Conservation (phyloP, 1,140 invertebrate genomes). For the Drosophila funebris region DNA sequence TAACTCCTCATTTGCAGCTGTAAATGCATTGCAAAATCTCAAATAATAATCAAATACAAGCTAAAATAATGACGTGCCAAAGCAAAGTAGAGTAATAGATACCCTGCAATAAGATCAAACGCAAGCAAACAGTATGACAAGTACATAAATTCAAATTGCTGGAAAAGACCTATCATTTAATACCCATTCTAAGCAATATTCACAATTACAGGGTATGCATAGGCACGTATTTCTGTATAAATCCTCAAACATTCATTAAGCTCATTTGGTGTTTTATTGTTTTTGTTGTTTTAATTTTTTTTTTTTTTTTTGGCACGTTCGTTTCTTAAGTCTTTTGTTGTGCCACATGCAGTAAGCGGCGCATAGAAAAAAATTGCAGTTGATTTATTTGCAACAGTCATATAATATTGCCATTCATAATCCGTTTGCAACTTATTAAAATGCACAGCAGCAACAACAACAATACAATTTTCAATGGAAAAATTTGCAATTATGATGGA, state of each 20-base stretch:
- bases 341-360: constrained; percentile 4
- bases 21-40: constrained; percentile 17
- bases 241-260: background rate
- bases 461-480: constrained; percentile 1
- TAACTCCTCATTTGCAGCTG: constrained; percentile 40
- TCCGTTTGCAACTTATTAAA: constrained; percentile 18
- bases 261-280: constrained; percentile 15
- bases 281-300: constrained; percentile 1
- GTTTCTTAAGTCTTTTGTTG: constrained; percentile 74
- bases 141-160: too few species aligned
- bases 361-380: constrained; percentile 2
- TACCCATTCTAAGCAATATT: too few species aligned
- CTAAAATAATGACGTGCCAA: background rate
- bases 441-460: constrained; percentile 18
- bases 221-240: background rate
- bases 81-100: background rate
- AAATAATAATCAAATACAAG: constrained; percentile 33
- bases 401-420: constrained; percentile 61
- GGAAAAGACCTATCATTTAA: too few species aligned
- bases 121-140: too few species aligned
- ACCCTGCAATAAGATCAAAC: background rate
- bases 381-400: constrained; percentile 67
- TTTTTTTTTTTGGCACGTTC: constrained; percentile 26
- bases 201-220: constrained; percentile 1
- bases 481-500: constrained; percentile 31